Conservation (phyloP, 1,140 invertebrate species). For the Acyrthosiphon pisum region DNA sequence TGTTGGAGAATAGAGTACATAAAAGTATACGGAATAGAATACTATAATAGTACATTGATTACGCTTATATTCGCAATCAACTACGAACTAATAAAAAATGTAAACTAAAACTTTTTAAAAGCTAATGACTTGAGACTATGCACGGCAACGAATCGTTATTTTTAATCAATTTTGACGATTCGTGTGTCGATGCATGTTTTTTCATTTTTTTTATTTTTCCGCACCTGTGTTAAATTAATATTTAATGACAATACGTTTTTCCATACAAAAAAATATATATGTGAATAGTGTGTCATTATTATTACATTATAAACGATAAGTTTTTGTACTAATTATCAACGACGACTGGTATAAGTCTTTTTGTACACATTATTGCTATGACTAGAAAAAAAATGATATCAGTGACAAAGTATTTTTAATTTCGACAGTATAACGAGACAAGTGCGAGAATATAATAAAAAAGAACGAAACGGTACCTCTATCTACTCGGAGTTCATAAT, state of each 20-base stretch:
- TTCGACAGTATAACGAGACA: background rate
- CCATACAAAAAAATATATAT: background rate
- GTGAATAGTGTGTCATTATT: background rate
- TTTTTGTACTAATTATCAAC: background rate
- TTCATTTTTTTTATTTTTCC: too few species aligned
- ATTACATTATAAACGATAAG: background rate
- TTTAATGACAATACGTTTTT: background rate
- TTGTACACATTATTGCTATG: background rate
- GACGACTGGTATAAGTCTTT: too few species aligned
- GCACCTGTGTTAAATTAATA: background rate
- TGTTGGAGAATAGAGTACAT: background rate
- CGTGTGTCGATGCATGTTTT: too few species aligned
- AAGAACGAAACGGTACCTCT: background rate
- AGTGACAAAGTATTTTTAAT: background rate
- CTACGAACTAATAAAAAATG: background rate
- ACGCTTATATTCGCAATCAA: background rate
- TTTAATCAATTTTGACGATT: too few species aligned
- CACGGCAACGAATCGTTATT: background rate
- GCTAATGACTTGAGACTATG: background rate
- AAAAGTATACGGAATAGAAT: background rate
- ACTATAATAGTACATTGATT: background rate
- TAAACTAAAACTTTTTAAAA: background rate
- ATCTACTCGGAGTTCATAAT: background rate
- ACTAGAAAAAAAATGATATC: background rate
- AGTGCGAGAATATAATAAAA: background rate